Evolutionary conservation across 2,113 vertebrate species (phyloP).

Genomic region (Scortum barcoo): DNA sequence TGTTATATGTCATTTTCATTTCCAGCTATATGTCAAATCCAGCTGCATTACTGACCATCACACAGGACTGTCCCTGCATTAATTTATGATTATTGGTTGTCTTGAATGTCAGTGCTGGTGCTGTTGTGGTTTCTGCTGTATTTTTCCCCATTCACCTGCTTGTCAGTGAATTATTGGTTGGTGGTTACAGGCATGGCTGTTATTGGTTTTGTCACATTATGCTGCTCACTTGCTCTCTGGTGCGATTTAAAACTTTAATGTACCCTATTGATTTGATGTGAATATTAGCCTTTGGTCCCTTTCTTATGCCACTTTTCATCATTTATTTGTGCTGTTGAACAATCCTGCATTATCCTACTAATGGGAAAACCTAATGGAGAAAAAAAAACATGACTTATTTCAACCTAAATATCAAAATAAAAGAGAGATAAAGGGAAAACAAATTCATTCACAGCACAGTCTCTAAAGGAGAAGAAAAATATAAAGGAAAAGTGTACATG

Average conservation of each 20-base stretch:
- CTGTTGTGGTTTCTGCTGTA: conserved; percentile 16
- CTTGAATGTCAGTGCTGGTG: conserved; percentile 30
- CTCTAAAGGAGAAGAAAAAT: neutral
- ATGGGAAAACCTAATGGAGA: neutral
- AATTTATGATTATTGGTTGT: conserved; percentile 51
- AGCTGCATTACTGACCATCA: conserved; percentile 9
- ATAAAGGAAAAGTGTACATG: neutral
- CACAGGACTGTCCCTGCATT: conserved; percentile 2
- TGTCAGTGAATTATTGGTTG: neutral
- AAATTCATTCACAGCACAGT: neutral
- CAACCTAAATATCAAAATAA: neutral
- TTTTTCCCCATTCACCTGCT: neutral
- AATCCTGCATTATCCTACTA: neutral
- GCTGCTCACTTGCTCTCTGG: neutral
- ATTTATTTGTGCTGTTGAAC: conserved; percentile 1
- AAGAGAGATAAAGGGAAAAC: neutral
- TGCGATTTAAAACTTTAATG: neutral
- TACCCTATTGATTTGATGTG: neutral
- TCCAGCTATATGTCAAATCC: neutral
- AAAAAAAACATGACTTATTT: no score
- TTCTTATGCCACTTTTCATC: neutral
- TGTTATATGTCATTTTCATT: neutral
- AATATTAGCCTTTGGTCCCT: neutral
- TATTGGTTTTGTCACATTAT: neutral
- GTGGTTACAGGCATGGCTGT: neutral